Evolutionary conservation across 2,113 vertebrate species (phyloP), one percentile per base, ranked within the genome.

Genomic region (Apodemus sylvaticus): DNA sequence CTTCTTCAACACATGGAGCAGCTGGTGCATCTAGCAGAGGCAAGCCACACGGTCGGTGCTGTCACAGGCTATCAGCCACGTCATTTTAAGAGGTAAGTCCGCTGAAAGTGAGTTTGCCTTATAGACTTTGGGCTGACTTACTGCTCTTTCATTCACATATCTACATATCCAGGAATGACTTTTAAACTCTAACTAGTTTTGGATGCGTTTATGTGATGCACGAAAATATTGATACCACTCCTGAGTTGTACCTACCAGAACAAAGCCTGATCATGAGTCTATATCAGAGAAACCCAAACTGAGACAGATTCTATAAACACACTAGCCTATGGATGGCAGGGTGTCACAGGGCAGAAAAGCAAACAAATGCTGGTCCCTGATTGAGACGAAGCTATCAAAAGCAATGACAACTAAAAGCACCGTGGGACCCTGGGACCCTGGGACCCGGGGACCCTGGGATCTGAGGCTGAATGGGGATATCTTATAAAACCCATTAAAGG

Each of bases 11-110:
- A 99, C 76, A 81, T 99, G 98, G 68, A 99, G 97, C 60, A 99
- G 66, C 68, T 98, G 98, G 95, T 99, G 98, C 97, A 99, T 98
- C 99, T 99, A 96, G 24, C 20, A 86, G 97, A 97, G 97, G 34
- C 24, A 78, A 1, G 0, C 81, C 94, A 96, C 19, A 53, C 12
- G 78, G 62, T 70, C 36, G 93, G 55, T 73, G 55, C 58, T 91
- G 82, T 1, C 81, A 71, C 6, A 70, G 16, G 71, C 29, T 77
- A 48, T 29, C 70, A 93, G 70, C 45, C 70, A 93, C 68, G 34
- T 1, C 8, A 26, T 55, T 73, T 89, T 73, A 62, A 45, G 22
- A 71, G 3, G 26, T 31, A 90, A 85, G 51, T 31, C 24, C 10
- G 22, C 68, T 22, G 5, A 60, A 62, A n/a, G 7, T 71, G 26